These are phyloP conservation scores for Odontamblyopus rebecca DNA, from an alignment of 2,797 vertebrate genomes.

Conservation along the genomic window DNA sequence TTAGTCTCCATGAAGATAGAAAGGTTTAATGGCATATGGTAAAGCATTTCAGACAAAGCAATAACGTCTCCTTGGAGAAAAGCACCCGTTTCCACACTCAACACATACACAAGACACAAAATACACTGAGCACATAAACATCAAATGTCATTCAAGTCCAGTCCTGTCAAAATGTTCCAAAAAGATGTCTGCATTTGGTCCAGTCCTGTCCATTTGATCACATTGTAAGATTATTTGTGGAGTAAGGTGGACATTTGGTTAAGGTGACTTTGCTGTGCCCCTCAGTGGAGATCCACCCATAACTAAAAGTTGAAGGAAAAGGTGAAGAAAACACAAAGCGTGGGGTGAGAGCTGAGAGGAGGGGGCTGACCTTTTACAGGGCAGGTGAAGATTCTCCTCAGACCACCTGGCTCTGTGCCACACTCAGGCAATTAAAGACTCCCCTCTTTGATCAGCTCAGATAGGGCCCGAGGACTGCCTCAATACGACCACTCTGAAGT, in stretches of 20 bases:
- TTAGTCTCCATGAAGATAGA: too few relatives aligned
- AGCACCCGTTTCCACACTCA: too few relatives aligned
- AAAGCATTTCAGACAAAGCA: too few relatives aligned
- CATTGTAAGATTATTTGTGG: conserved; percentile 21
- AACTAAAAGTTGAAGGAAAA: conserved; percentile 46
- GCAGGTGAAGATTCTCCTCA: conserved; percentile 62
- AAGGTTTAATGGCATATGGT: too few relatives aligned
- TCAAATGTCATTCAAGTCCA: too few relatives aligned
- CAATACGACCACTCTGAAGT: conserved; percentile 46
- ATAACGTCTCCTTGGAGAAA: too few relatives aligned
- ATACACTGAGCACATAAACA: too few relatives aligned
- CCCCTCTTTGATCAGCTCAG: conserved; percentile 66
- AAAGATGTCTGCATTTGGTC: too few relatives aligned
- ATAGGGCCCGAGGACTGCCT: conserved; percentile 55
- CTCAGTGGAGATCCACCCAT: conserved; percentile 22
- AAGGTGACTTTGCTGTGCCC: conserved; percentile 62
- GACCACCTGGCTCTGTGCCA: conserved; percentile 76
- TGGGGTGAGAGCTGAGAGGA: conserved; percentile 37
- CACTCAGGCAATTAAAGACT: conserved; percentile 76
- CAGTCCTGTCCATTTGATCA: not conserved
- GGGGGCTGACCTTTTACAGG: conserved; percentile 60
- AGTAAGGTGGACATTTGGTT: conserved; percentile 45
- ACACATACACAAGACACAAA: too few relatives aligned
- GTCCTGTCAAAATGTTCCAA: too few relatives aligned
- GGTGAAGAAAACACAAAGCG: conserved; percentile 42